phyloP scores from a whole-genome alignment of 2,113 vertebrate genomes.

The Nerophis ophidion region DNA sequence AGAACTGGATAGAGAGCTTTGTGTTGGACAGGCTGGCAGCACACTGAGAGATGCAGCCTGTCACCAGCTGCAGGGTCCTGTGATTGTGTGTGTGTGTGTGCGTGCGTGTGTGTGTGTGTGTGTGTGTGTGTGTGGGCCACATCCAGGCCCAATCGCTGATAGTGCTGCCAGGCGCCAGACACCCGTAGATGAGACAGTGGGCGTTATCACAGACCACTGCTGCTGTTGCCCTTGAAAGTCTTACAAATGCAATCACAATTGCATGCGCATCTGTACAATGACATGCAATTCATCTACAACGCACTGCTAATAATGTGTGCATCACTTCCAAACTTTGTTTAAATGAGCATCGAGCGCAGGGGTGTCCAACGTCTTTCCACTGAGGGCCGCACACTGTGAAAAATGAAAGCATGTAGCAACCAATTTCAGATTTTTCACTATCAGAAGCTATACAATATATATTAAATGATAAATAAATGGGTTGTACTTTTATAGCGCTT shows the following conservation, averaged over 20 bases:
- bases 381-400: too few relatives aligned
- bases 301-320: too few relatives aligned
- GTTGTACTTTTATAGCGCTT: too few relatives aligned
- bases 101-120: constrained; percentile 23
- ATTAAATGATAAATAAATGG: too few relatives aligned
- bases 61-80: constrained; percentile 58
- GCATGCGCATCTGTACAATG: constrained; percentile 9
- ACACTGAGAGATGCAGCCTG: constrained; percentile 53
- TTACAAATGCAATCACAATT: constrained; percentile 16
- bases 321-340: too few relatives aligned
- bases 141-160: constrained; percentile 53
- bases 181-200: constrained; percentile 49
- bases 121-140: constrained; percentile 25
- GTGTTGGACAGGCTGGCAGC: constrained; percentile 56
- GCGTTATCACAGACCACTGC: constrained; percentile 41
- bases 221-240: constrained; percentile 42
- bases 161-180: constrained; percentile 50
- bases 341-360: too few relatives aligned
- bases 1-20: constrained; percentile 56
- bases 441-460: too few relatives aligned
- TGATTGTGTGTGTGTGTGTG: constrained; percentile 24
- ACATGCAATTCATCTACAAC: constrained; percentile 19
- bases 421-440: too few relatives aligned
- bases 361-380: too few relatives aligned
- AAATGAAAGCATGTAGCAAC: too few relatives aligned